These are phyloP conservation scores for Hydrolagus affinis DNA, from an alignment of 2,113 vertebrate species.

Conservation along the genomic window DNA sequence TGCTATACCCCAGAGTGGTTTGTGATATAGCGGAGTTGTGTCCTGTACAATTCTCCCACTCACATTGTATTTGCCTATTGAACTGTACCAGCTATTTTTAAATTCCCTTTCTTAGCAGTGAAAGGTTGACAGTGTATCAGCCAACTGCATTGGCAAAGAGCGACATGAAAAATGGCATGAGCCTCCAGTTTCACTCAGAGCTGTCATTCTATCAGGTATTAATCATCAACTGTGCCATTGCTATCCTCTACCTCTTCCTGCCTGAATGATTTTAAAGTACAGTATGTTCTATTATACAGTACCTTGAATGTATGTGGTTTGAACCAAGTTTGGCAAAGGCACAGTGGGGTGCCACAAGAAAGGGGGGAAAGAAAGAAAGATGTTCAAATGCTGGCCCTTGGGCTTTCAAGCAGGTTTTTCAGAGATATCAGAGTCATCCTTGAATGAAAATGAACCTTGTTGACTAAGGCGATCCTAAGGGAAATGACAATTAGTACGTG, in stretches of 20 bases:
- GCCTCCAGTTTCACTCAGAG: constrained; percentile 14
- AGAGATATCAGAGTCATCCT: not conserved
- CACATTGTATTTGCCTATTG: not conserved
- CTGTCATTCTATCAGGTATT: constrained; percentile 30
- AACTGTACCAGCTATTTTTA: constrained; percentile 30
- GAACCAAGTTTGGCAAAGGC: not conserved
- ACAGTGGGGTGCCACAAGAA: constrained; percentile 25
- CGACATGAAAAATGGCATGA: constrained; percentile 34
- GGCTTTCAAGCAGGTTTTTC: not conserved
- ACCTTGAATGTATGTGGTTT: constrained; percentile 14
- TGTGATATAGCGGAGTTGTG: not conserved
- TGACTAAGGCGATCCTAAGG: not conserved
- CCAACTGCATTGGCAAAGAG: constrained; percentile 34
- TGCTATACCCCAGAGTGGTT: constrained; percentile 16
- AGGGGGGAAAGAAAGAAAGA: not conserved
- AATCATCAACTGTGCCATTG: constrained; percentile 3
- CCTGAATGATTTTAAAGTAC: constrained; percentile 1
- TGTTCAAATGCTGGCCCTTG: constrained; percentile 2
- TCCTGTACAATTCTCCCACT: constrained; percentile 32
- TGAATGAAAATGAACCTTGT: not conserved
- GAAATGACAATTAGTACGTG: constrained; percentile 7
- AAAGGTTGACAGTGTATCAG: constrained; percentile 31
- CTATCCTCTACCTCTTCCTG: not conserved
- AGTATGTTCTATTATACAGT: not conserved
- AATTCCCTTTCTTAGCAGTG: constrained; percentile 32